Conservation (phyloP, 2,888 invertebrate genomes). For the Orthosia gracilis region DNA sequence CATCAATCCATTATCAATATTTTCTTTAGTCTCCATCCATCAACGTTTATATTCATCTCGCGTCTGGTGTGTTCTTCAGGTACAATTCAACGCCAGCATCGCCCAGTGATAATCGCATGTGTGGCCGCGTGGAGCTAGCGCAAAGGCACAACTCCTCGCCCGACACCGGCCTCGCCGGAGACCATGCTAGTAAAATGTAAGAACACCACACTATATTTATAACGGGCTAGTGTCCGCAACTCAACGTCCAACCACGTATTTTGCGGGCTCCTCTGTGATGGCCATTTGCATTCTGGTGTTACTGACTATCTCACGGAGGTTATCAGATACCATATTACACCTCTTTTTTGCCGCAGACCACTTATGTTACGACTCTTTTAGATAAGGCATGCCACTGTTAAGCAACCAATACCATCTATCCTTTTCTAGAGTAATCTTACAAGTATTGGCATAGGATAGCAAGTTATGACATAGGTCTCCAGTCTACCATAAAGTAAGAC, state of each 20-base stretch:
- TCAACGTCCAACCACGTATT: no score
- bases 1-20: not conserved
- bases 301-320: no score
- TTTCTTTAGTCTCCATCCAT: not conserved
- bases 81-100: slow-evolving; percentile 91
- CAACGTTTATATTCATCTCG: no score
- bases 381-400: not conserved
- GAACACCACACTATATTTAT: slow-evolving; percentile 32
- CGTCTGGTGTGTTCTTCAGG: slow-evolving; percentile 68
- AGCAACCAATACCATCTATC: not conserved
- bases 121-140: slow-evolving; percentile 83
- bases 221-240: no score
- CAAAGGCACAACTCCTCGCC: slow-evolving; percentile 90
- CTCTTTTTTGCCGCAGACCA: no score
- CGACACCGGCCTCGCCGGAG: slow-evolving; percentile 83
- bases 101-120: slow-evolving; percentile 85
- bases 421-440: not conserved
- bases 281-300: no score
- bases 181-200: slow-evolving; percentile 85
- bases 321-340: not conserved
- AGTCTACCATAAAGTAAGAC: not conserved
- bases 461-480: not conserved
- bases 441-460: not conserved
- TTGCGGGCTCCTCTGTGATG: no score
- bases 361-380: no score